phyloP scores from a whole-genome alignment of 2,113 vertebrate species.

The Phaetusa simplex region DNA sequence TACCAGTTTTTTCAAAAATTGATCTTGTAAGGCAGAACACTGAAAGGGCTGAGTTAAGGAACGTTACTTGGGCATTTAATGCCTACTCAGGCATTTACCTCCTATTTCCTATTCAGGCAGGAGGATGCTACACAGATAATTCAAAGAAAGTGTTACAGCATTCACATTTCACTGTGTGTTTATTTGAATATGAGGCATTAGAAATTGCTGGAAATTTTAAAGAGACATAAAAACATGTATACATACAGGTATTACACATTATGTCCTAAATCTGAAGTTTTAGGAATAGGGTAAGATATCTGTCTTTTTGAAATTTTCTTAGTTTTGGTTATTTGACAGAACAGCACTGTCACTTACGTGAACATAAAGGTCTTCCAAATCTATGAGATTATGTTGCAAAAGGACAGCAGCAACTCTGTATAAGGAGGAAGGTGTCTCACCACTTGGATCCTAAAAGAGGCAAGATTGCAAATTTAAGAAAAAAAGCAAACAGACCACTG shows the following conservation, averaged over 20 bases:
- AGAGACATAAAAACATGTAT: background rate
- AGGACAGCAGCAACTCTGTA: slow-evolving; percentile 97
- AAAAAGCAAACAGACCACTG: background rate
- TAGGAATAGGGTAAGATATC: background rate
- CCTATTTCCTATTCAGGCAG: background rate
- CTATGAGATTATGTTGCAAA: slow-evolving; percentile 94
- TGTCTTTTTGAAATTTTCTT: background rate
- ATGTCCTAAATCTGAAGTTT: background rate
- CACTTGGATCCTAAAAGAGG: slow-evolving; percentile 88
- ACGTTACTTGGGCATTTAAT: background rate
- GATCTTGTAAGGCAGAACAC: background rate
- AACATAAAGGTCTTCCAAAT: slow-evolving; percentile 96
- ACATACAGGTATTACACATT: background rate
- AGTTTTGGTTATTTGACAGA: background rate
- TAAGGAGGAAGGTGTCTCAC: slow-evolving; percentile 93
- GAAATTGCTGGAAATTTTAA: background rate
- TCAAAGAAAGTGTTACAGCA: background rate
- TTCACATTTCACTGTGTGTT: background rate
- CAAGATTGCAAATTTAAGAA: background rate
- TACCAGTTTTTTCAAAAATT: background rate
- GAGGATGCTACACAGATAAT: background rate
- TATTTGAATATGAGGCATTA: background rate
- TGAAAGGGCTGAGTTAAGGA: background rate
- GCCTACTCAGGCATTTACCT: background rate
- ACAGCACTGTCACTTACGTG: slow-evolving; percentile 83